Evolutionary conservation across 1,140 invertebrate species (phyloP).

Genomic region (Drosophila sp.): DNA sequence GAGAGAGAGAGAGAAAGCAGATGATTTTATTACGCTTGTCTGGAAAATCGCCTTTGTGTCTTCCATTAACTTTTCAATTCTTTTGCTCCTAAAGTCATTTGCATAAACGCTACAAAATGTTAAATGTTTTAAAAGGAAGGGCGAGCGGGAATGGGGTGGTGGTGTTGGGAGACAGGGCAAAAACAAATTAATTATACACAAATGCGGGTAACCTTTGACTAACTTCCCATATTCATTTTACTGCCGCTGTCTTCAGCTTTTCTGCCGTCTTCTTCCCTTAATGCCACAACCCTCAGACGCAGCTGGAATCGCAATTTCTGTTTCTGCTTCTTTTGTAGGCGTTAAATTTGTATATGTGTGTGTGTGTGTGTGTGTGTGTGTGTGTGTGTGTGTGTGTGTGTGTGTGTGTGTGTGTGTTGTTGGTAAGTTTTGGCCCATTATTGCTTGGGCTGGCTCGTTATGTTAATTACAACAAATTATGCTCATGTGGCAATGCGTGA

Average conservation of each 20-base stretch:
- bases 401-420: slow-evolving; percentile 27
- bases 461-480: slow-evolving; percentile 84
- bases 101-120: slow-evolving; percentile 51
- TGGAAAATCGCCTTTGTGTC: slow-evolving; percentile 25
- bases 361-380: slow-evolving; percentile 1
- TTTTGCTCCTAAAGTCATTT: slow-evolving; percentile 49
- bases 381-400: slow-evolving; percentile 28
- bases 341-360: slow-evolving; percentile 21
- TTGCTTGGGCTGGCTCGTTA: slow-evolving; percentile 79
- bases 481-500: slow-evolving; percentile 69
- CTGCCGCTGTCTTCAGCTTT: background rate
- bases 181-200: slow-evolving; percentile 80
- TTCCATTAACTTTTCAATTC: slow-evolving; percentile 28
- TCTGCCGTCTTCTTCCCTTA: background rate
- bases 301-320: slow-evolving; percentile 47
- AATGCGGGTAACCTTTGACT: slow-evolving; percentile 45
- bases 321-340: slow-evolving; percentile 24
- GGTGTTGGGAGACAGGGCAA: slow-evolving; percentile 30
- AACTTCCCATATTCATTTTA: background rate
- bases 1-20: background rate
- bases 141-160: background rate
- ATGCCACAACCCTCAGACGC: background rate
- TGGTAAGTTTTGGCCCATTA: slow-evolving; percentile 67
- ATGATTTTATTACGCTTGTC: slow-evolving; percentile 2
- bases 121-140: slow-evolving; percentile 1